phyloP scores from a whole-genome alignment of 2,888 invertebrate species.

The Machimus rusticus region DNA sequence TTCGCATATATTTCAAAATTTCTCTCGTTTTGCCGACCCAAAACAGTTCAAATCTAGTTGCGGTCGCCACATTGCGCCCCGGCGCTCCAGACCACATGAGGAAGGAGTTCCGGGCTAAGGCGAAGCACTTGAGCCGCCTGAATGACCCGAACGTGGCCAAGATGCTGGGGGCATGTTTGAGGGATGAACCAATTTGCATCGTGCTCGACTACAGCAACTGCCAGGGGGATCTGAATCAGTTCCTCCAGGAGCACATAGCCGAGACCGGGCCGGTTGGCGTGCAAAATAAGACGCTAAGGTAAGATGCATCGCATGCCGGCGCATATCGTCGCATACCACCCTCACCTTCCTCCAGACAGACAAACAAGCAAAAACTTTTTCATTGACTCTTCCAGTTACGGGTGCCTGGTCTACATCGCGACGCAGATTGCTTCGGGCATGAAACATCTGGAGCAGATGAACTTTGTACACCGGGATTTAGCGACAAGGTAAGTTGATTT shows the following conservation, averaged over 20 bases:
- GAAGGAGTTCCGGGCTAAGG: conserved; percentile 76
- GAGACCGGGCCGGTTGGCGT: conserved; percentile 72
- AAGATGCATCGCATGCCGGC: conserved; percentile 50
- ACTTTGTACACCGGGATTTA: conserved; percentile 86
- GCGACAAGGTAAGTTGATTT: conserved; percentile 73
- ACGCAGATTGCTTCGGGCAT: conserved; percentile 89
- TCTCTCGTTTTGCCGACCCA: neutral
- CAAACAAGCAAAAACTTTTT: neutral
- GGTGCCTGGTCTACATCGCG: conserved; percentile 85
- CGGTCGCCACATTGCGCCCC: conserved; percentile 75
- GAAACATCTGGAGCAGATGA: conserved; percentile 86
- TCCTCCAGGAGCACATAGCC: conserved; percentile 80
- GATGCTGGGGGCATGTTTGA: conserved; percentile 76
- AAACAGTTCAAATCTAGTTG: conserved; percentile 67
- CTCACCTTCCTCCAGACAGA: neutral
- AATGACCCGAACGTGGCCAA: conserved; percentile 76
- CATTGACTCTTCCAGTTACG: conserved; percentile 68
- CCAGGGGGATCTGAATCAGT: conserved; percentile 84
- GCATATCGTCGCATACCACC: neutral
- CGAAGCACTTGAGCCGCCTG: conserved; percentile 73
- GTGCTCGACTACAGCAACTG: conserved; percentile 73
- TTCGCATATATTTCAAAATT: neutral
- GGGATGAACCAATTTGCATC: conserved; percentile 77
- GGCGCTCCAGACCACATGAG: conserved; percentile 68
- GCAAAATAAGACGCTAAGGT: conserved; percentile 76